phyloP scores from a whole-genome alignment of 2,888 invertebrate genomes.

The Nomada fabriciana region DNA sequence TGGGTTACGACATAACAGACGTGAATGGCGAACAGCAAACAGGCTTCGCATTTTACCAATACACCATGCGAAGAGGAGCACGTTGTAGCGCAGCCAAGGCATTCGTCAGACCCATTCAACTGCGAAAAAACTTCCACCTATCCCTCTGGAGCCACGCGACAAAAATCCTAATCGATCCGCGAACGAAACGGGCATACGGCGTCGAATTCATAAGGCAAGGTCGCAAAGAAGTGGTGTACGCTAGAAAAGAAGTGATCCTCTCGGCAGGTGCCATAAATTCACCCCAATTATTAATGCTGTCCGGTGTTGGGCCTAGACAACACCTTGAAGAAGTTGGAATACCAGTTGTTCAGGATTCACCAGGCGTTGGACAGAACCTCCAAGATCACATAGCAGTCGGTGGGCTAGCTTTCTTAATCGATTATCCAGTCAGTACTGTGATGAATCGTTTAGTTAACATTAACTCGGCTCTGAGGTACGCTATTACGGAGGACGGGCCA shows the following conservation, averaged over 20 bases:
- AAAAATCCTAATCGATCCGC: conserved; percentile 90
- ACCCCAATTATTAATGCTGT: conserved; percentile 96
- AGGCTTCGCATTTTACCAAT: conserved; percentile 94
- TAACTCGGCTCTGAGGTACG: conserved; percentile 93
- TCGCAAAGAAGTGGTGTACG: conserved; percentile 87
- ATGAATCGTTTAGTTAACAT: conserved; percentile 93
- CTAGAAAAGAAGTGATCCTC: conserved; percentile 92
- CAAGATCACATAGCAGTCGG: conserved; percentile 96
- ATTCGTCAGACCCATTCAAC: conserved; percentile 91
- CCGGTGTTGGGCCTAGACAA: conserved; percentile 92
- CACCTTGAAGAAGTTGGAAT: conserved; percentile 91
- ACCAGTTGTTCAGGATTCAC: conserved; percentile 90
- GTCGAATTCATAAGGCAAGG: conserved; percentile 92
- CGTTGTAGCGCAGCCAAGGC: conserved; percentile 94
- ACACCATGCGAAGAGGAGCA: conserved; percentile 93
- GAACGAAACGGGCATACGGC: conserved; percentile 90
- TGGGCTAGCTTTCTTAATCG: conserved; percentile 92
- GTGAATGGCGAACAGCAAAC: conserved; percentile 95
- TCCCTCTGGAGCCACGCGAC: conserved; percentile 93
- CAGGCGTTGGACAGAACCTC: conserved; percentile 94
- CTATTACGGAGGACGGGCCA: conserved; percentile 94
- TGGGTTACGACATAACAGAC: conserved; percentile 95
- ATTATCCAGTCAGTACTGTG: conserved; percentile 92
- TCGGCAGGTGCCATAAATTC: conserved; percentile 96
- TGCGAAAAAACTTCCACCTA: conserved; percentile 92